Percentiles rank a stretch among this genome's conserved stretches.
Conservation (phyloP, 1,140 invertebrate genomes). For the Drosophila athabasca region DNA sequence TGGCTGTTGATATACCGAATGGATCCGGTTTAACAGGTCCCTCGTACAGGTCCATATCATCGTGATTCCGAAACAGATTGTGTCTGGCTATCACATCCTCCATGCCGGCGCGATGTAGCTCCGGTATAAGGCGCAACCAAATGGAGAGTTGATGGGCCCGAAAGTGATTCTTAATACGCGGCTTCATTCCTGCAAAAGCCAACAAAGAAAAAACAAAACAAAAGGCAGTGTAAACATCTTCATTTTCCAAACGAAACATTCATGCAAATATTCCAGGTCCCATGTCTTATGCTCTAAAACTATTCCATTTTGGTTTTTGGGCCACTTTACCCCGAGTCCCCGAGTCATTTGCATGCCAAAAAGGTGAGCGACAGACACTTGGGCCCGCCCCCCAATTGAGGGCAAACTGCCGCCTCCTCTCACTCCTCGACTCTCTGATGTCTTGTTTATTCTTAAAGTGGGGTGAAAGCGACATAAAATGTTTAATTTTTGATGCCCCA, state of each 20-base stretch:
- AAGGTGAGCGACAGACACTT: conserved; percentile 62
- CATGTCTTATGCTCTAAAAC: conserved; percentile 43
- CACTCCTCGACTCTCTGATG: conserved; percentile 14
- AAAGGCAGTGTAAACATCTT: conserved; percentile 55
- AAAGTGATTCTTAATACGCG: conserved; percentile 96
- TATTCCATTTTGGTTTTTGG: conserved; percentile 50
- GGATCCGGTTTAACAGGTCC: conserved; percentile 92
- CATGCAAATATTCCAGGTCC: conserved; percentile 56
- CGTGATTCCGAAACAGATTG: conserved; percentile 92
- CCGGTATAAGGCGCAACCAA: conserved; percentile 96
- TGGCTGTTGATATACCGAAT: conserved; percentile 79
- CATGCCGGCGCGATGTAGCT: conserved; percentile 94
- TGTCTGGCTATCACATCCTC: conserved; percentile 92
- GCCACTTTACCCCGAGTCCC: conserved; percentile 24
- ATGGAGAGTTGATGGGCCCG: conserved; percentile 96
- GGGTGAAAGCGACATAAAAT: conserved; percentile 62
- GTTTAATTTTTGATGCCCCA: conserved; percentile 71
- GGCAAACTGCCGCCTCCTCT: conserved; percentile 14
- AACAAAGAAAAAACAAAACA: conserved; percentile 36
- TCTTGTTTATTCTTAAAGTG: conserved; percentile 60
- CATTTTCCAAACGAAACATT: conserved; percentile 51
- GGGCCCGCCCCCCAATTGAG: conserved; percentile 47
- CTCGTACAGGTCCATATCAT: conserved; percentile 91
- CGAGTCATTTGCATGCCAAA: conserved; percentile 63
- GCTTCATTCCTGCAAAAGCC: conserved; percentile 90